Percentiles rank a stretch among this genome's conserved stretches.
Conservation (phyloP, 2,888 invertebrate genomes). For the Myopa tessellatipennis region DNA sequence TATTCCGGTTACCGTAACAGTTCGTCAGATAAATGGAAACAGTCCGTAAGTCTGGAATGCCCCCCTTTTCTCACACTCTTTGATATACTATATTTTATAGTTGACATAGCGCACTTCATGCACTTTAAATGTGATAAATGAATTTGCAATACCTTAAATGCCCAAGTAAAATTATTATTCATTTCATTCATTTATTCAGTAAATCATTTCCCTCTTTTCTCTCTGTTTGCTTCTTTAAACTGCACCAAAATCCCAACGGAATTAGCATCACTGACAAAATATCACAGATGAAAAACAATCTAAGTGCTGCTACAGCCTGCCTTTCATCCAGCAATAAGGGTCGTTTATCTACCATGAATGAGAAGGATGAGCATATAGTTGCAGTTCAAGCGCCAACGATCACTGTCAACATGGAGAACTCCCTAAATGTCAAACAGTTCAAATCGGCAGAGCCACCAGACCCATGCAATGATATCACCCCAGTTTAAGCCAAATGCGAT, state of each 20-base stretch:
- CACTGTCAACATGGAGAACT: slow-evolving; percentile 20
- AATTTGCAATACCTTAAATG: too few relatives aligned
- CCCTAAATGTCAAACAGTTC: neutral
- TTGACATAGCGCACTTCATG: too few relatives aligned
- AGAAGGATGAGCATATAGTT: slow-evolving; percentile 75
- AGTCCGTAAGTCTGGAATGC: slow-evolving; percentile 63
- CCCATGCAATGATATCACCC: slow-evolving; percentile 53
- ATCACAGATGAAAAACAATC: slow-evolving; percentile 16
- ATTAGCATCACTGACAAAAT: slow-evolving; percentile 24
- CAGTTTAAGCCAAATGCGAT: slow-evolving; percentile 51
- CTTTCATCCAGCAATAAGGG: slow-evolving; percentile 49
- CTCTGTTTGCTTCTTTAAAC: slow-evolving; percentile 9
- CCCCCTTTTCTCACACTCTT: neutral
- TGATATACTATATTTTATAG: too few relatives aligned
- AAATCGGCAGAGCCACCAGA: slow-evolving; percentile 39
- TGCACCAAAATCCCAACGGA: neutral
- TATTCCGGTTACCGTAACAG: slow-evolving; percentile 64
- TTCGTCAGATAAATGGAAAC: slow-evolving; percentile 64
- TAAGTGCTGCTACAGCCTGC: neutral
- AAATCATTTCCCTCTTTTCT: slow-evolving; percentile 10
- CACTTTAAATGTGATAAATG: too few relatives aligned
- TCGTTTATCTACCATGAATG: slow-evolving; percentile 87
- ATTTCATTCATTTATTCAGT: neutral
- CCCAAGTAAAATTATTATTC: too few relatives aligned
- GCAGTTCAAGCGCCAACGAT: slow-evolving; percentile 1